Evolutionary conservation across 2,888 invertebrate species (phyloP).

Genomic region (Melanotus villosus): DNA sequence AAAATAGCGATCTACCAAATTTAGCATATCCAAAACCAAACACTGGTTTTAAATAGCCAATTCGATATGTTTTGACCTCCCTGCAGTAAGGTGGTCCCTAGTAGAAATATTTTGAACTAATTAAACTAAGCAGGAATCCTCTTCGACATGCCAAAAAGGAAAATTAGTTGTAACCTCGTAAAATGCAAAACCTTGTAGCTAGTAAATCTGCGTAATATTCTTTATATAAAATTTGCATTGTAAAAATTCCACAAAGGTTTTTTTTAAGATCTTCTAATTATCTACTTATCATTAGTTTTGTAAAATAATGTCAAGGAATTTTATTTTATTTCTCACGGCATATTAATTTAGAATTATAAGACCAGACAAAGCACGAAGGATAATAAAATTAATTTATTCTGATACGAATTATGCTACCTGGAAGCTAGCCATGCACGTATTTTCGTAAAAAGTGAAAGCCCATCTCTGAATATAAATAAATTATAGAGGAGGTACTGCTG

Average conservation of each 20-base stretch:
- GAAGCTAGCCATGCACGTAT: background rate
- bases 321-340: constrained; percentile 6
- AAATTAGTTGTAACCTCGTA: background rate
- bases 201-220: background rate
- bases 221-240: too few species aligned
- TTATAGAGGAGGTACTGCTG: background rate
- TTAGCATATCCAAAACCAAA: constrained; percentile 37
- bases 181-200: constrained; percentile 1
- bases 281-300: constrained; percentile 1
- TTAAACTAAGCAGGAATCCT: background rate
- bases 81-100: background rate
- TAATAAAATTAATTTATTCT: constrained; percentile 13
- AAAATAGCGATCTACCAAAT: constrained; percentile 40
- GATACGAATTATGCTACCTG: background rate
- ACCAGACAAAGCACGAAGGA: background rate
- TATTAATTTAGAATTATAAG: constrained; percentile 9
- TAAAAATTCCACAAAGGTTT: background rate
- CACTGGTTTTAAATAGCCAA: constrained; percentile 29
- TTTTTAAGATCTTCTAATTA: constrained; percentile 9
- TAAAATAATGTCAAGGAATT: constrained; percentile 13
- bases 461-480: background rate
- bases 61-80: background rate
- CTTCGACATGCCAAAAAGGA: too few species aligned
- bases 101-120: background rate
- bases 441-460: constrained; percentile 8